These are phyloP conservation scores for Chromobotia macracanthus DNA, from an alignment of 2,797 vertebrate species.

Conservation along the genomic window DNA sequence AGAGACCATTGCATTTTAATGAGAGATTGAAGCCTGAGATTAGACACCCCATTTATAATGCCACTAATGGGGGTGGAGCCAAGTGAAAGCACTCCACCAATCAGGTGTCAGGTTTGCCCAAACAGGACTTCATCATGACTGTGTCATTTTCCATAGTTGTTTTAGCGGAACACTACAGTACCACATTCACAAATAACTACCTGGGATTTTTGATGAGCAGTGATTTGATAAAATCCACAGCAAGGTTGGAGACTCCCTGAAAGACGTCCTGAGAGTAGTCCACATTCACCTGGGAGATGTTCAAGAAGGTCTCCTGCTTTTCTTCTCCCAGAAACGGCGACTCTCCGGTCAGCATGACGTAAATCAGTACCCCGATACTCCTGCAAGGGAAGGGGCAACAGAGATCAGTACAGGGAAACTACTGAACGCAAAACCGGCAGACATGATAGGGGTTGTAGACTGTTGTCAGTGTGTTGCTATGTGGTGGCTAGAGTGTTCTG, in stretches of 20 bases:
- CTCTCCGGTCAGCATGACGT: slow-evolving; percentile 83
- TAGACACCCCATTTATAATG: slow-evolving; percentile 17
- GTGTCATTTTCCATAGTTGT: neutral
- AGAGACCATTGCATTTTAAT: slow-evolving; percentile 37
- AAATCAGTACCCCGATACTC: slow-evolving; percentile 80
- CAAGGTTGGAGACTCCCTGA: slow-evolving; percentile 77
- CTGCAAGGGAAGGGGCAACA: slow-evolving; percentile 60
- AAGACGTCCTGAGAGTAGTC: slow-evolving; percentile 81
- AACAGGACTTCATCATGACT: slow-evolving; percentile 4
- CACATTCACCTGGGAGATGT: slow-evolving; percentile 82
- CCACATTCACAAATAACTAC: slow-evolving; percentile 62
- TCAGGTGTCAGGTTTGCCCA: slow-evolving; percentile 18
- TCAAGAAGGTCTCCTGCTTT: slow-evolving; percentile 84
- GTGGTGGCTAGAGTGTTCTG: neutral
- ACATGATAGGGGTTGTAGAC: neutral
- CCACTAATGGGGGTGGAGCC: slow-evolving; percentile 2
- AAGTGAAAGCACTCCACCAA: slow-evolving; percentile 6
- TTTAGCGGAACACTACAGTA: neutral
- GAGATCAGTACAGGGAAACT: neutral
- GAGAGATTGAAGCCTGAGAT: slow-evolving; percentile 33
- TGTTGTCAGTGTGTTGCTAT: neutral
- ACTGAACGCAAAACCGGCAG: neutral
- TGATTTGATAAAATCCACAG: slow-evolving; percentile 82
- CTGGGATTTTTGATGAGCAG: slow-evolving; percentile 81
- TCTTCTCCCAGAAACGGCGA: slow-evolving; percentile 82